Evolutionary conservation across 2,797 vertebrate genomes (phyloP), one percentile per base, ranked within the genome.

Genomic region (Manis pentadactyla): DNA sequence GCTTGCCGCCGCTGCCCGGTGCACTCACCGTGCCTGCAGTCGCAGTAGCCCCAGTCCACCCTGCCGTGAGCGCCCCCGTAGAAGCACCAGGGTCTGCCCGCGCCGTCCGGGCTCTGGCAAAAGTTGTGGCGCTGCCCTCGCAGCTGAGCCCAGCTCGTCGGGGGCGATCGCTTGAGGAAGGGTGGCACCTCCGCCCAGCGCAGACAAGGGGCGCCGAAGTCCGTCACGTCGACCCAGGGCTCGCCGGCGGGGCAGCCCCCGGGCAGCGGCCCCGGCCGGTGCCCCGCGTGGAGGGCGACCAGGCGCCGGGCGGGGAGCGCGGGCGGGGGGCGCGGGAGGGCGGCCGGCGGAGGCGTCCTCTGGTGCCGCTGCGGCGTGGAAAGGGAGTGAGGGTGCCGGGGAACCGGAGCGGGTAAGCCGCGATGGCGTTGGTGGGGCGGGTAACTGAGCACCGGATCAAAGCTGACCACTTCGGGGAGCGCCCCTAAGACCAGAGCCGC

Each of bases 21-120:
- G 31, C 63, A 74, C 98, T 98, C 99, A 99, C 99, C 99, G 98
- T 98, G 99, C 98, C 99, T 98, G 98, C 99, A 99, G 98, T 98
- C 99, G 94, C 99, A 99, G 97, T 99, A 99, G 5, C 98, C 99
- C 99, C 99, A 99, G 98, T 99, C 99, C 87, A 98, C 98, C 93
- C 98, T 98, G 94, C 98, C 99, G 64, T 95, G 98, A 79, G 93
- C 97, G 98, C 97, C 98, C 61, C 94, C 97, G 77, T 99, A 99
- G 97, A 99, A 99, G 97, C 99, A 99, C 99, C 99, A 99, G 68
- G 99, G 99, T 97, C 99, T 97, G 95, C 99, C 99, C 91, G 99
- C 98, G 89, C 99, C 98, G 97, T 99, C 99, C 15, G 99, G 99
- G 95, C 99, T 99, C 75, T 99, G 97, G 89, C 99, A 99, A 71